Conservation (phyloP, 1,140 invertebrate species). For the Mamestra configurata region DNA sequence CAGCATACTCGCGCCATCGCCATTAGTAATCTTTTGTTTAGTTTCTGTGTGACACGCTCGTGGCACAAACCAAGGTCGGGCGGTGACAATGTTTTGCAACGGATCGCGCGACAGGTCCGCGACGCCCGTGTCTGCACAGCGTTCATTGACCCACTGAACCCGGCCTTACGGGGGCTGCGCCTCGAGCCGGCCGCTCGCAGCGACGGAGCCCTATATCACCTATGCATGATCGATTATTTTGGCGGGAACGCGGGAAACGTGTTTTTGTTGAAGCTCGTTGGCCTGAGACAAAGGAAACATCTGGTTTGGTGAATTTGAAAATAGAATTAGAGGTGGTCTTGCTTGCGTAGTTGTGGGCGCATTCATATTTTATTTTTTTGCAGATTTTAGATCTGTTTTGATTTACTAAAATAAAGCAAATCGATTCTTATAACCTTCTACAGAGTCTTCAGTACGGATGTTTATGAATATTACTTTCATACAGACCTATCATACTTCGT, state of each 20-base stretch:
- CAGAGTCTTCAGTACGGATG: neutral
- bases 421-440: neutral
- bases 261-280: neutral
- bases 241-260: slow-evolving; percentile 64
- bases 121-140: slow-evolving; percentile 63
- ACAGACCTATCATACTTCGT: neutral
- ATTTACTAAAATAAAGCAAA: neutral
- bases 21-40: slow-evolving; percentile 51
- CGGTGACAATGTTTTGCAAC: slow-evolving; percentile 77
- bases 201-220: slow-evolving; percentile 11
- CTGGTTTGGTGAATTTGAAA: slow-evolving; percentile 32
- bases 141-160: slow-evolving; percentile 85
- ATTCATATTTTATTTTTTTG: neutral
- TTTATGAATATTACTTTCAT: neutral
- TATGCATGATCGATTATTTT: slow-evolving; percentile 50
- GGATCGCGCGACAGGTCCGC: slow-evolving; percentile 76
- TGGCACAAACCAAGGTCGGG: slow-evolving; percentile 60
- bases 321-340: slow-evolving; percentile 40
- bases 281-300: slow-evolving; percentile 25
- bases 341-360: neutral
- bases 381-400: neutral
- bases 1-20: slow-evolving; percentile 29
- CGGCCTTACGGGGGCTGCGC: slow-evolving; percentile 52
- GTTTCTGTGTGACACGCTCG: slow-evolving; percentile 44
- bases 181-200: slow-evolving; percentile 13